A percentile compares a stretch with the other conserved stretches of the same genome.
Evolutionary conservation across 2,888 invertebrate species (phyloP).

Genomic region (Machimus rusticus): DNA sequence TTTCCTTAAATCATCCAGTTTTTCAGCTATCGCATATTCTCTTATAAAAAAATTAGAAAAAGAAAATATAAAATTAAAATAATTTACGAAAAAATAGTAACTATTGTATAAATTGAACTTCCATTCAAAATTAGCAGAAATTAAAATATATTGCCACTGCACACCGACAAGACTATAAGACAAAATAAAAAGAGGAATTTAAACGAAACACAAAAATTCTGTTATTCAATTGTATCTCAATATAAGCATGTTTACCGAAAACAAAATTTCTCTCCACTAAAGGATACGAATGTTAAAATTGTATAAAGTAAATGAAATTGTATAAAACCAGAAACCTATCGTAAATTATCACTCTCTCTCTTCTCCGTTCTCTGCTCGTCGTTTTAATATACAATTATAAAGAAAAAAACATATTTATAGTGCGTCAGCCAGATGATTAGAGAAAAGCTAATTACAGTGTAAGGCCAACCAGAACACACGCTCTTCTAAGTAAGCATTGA

Average conservation of each 20-base stretch:
- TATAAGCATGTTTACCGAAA: background rate
- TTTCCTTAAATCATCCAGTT: background rate
- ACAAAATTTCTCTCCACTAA: background rate
- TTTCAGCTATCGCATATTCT: background rate
- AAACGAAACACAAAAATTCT: background rate
- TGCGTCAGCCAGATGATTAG: background rate
- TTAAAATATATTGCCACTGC: background rate
- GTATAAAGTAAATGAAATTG: conserved; percentile 10
- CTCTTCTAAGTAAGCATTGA: conserved; percentile 3
- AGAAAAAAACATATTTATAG: conserved; percentile 16
- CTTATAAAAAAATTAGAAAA: background rate
- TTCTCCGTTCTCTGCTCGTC: conserved; percentile 15
- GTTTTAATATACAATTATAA: conserved; percentile 37
- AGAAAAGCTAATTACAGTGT: conserved; percentile 1
- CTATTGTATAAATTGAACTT: background rate
- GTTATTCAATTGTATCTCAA: background rate
- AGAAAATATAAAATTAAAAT: background rate
- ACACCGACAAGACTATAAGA: background rate
- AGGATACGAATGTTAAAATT: background rate
- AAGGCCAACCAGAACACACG: background rate
- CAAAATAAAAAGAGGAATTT: background rate
- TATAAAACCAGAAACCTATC: conserved; percentile 16
- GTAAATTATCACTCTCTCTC: conserved; percentile 19
- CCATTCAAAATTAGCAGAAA: background rate
- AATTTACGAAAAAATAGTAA: background rate